These are phyloP conservation scores for Philereme transversata DNA, from an alignment of 2,888 invertebrate species.

Conservation along the genomic window DNA sequence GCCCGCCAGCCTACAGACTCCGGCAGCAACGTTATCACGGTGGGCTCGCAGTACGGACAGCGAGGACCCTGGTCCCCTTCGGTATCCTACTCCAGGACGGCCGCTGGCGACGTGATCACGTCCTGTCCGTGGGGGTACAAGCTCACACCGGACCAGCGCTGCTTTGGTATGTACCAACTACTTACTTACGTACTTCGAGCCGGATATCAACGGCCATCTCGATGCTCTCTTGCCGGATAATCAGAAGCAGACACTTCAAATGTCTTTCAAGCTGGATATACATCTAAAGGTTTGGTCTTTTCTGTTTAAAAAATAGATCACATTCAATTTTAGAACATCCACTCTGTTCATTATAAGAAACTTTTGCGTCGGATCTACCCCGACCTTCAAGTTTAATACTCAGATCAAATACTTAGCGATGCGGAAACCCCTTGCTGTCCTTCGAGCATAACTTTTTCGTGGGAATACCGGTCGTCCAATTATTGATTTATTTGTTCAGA, in stretches of 20 bases:
- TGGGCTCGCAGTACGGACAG: slow-evolving; percentile 75
- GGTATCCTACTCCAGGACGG: slow-evolving; percentile 54
- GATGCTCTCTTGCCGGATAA: no score
- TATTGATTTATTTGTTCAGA: slow-evolving; percentile 77
- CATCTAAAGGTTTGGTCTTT: slow-evolving; percentile 10
- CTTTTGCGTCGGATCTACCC: no score
- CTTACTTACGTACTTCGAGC: not conserved
- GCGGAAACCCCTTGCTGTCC: no score
- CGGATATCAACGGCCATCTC: no score
- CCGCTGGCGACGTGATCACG: slow-evolving; percentile 53
- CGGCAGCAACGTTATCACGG: slow-evolving; percentile 67
- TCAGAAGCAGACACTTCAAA: no score
- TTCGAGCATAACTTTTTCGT: no score
- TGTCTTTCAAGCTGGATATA: not conserved
- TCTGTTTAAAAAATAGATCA: no score
- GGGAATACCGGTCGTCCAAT: no score
- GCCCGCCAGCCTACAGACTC: slow-evolving; percentile 37
- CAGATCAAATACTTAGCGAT: no score
- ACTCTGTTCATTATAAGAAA: no score
- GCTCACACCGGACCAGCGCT: slow-evolving; percentile 88
- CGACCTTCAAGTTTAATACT: no score
- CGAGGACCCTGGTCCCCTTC: slow-evolving; percentile 61
- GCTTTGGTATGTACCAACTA: slow-evolving; percentile 64
- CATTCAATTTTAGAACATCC: no score
- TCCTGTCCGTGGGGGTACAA: slow-evolving; percentile 92